phyloP scores from a whole-genome alignment of 2,797 vertebrate species.

The Coilia nasus region DNA sequence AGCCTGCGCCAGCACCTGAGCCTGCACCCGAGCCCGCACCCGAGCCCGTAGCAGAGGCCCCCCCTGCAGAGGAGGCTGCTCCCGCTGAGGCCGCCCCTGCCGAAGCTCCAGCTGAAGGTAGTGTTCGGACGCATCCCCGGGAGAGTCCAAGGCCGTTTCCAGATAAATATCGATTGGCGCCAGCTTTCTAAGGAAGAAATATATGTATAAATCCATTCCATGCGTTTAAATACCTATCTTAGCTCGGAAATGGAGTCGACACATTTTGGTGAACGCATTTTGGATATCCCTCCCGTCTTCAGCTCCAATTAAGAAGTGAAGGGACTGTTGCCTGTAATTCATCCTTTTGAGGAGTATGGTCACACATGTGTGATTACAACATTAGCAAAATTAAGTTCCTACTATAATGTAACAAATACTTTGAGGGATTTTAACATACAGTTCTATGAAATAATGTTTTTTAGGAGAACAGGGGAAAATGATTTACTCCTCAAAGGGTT shows the following conservation, averaged over 20 bases:
- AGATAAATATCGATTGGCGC: not conserved
- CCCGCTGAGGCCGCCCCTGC: constrained; percentile 33
- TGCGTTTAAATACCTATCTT: not conserved
- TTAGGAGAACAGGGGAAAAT: too few species aligned
- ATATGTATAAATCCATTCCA: not conserved
- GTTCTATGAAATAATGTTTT: too few species aligned
- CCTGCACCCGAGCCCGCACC: constrained; percentile 42
- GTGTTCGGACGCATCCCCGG: constrained; percentile 34
- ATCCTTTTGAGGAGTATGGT: too few species aligned
- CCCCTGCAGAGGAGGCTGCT: constrained; percentile 50
- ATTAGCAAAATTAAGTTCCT: too few species aligned
- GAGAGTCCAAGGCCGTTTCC: not conserved
- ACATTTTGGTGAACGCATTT: not conserved
- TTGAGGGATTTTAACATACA: too few species aligned
- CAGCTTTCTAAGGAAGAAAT: not conserved
- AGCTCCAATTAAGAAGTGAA: not conserved
- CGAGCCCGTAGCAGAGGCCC: constrained; percentile 37
- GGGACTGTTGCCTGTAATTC: too few species aligned
- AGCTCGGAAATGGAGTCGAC: not conserved
- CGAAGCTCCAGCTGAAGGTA: constrained; percentile 60
- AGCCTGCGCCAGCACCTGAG: constrained; percentile 54
- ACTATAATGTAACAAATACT: too few species aligned
- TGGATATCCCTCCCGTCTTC: not conserved
- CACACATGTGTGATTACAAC: too few species aligned
- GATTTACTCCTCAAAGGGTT: too few species aligned